These are phyloP conservation scores for Lepidotrigona ventralis DNA, from an alignment of 1,140 invertebrate species.

Conservation along the genomic window DNA sequence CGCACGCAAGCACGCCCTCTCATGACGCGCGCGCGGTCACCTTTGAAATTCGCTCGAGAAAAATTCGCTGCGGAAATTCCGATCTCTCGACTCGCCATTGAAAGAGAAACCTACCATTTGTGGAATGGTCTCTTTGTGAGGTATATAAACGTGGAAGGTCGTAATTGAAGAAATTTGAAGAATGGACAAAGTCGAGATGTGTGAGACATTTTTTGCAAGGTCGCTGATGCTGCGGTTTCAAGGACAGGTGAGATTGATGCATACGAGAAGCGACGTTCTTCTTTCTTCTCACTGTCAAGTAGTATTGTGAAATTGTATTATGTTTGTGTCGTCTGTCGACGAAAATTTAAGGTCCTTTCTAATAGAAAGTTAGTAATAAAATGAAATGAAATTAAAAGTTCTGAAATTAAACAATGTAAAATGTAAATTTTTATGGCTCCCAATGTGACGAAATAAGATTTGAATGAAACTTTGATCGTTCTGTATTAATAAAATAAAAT, in stretches of 20 bases:
- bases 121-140: background rate
- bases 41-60: constrained; percentile 22
- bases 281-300: too few relatives aligned
- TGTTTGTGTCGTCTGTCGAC: too few relatives aligned
- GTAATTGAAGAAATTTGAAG: background rate
- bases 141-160: background rate
- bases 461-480: too few relatives aligned
- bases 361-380: too few relatives aligned
- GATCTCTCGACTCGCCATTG: background rate
- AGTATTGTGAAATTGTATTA: too few relatives aligned
- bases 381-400: too few relatives aligned
- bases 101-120: background rate
- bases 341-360: too few relatives aligned
- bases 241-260: background rate
- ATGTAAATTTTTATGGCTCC: too few relatives aligned
- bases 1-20: background rate
- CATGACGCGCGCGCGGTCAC: background rate
- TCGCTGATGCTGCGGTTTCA: background rate
- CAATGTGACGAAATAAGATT: too few relatives aligned
- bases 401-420: too few relatives aligned
- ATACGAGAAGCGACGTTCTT: background rate
- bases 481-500: too few relatives aligned
- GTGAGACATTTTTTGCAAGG: background rate
- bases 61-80: constrained; percentile 1
- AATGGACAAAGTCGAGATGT: background rate